A percentile compares a stretch with the other conserved stretches of the same genome.
phyloP scores from a whole-genome alignment of 2,113 vertebrate species.

The Mormyrus iriodes region DNA sequence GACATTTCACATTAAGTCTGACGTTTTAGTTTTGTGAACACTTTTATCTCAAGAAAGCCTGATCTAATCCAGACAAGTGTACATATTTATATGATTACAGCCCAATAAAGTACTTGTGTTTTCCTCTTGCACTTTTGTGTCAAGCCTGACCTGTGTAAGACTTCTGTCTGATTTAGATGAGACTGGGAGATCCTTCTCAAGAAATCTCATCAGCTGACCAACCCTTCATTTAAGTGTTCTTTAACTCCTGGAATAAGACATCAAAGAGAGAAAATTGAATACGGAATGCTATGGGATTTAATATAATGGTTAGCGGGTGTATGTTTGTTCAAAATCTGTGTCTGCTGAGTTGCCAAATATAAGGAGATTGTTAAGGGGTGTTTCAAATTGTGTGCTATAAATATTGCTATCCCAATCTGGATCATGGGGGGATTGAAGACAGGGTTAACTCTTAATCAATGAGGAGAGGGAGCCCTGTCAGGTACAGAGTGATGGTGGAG shows the following conservation, averaged over 20 bases:
- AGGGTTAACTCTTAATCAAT: neutral
- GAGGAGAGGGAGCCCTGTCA: neutral
- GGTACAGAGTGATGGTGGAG: neutral
- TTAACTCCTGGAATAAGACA: neutral
- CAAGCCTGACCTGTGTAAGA: conserved; percentile 13
- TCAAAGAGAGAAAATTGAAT: conserved; percentile 23
- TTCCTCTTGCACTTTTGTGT: conserved; percentile 4
- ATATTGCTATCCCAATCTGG: neutral
- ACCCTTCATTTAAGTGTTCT: conserved; percentile 14
- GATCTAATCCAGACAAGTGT: neutral
- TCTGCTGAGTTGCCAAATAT: neutral
- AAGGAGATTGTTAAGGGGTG: neutral
- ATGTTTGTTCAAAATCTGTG: neutral
- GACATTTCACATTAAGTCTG: neutral
- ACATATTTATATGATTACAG: neutral
- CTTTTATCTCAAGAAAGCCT: neutral
- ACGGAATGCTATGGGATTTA: neutral
- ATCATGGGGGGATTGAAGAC: neutral
- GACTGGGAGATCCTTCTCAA: conserved; percentile 6
- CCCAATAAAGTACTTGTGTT: neutral
- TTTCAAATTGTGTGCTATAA: neutral
- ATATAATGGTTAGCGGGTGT: neutral
- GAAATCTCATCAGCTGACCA: conserved; percentile 21
- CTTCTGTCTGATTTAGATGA: conserved; percentile 15
- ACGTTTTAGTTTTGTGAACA: neutral